These are phyloP conservation scores for Troilus luridus DNA, from an alignment of 2,888 invertebrate genomes.

Conservation along the genomic window DNA sequence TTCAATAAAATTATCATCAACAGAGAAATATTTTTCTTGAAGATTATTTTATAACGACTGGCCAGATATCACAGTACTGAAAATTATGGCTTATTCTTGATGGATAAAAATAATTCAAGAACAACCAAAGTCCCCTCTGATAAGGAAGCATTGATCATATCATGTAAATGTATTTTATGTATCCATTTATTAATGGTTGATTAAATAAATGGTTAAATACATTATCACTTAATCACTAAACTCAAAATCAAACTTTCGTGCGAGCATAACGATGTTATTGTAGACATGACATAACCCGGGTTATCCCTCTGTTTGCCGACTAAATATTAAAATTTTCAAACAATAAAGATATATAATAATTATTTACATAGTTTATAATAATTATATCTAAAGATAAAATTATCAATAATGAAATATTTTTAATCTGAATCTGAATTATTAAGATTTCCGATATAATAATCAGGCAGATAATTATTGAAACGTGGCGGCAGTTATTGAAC, in stretches of 20 bases:
- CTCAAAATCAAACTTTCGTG: conserved; percentile 21
- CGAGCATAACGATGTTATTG: conserved; percentile 44
- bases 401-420: neutral
- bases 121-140: neutral
- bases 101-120: conserved; percentile 46
- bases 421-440: neutral
- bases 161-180: neutral
- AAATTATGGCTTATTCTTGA: conserved; percentile 28
- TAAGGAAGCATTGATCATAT: conserved; percentile 28
- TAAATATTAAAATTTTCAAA: conserved; percentile 32
- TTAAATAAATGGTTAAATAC: neutral
- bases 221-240: neutral
- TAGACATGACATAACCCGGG: conserved; percentile 49
- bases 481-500: too few relatives aligned
- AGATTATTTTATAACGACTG: neutral
- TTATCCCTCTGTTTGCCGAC: conserved; percentile 27
- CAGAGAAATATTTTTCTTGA: neutral
- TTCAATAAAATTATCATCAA: neutral
- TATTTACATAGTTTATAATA: neutral
- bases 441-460: neutral
- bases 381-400: neutral
- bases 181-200: neutral
- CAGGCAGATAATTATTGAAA: neutral
- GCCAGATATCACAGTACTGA: conserved; percentile 42
- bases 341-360: neutral